Percentiles rank a stretch among this genome's conserved stretches.
These are phyloP conservation scores for Scaptomyza tumidula DNA, from an alignment of 2,888 invertebrate genomes.

Conservation along the genomic window DNA sequence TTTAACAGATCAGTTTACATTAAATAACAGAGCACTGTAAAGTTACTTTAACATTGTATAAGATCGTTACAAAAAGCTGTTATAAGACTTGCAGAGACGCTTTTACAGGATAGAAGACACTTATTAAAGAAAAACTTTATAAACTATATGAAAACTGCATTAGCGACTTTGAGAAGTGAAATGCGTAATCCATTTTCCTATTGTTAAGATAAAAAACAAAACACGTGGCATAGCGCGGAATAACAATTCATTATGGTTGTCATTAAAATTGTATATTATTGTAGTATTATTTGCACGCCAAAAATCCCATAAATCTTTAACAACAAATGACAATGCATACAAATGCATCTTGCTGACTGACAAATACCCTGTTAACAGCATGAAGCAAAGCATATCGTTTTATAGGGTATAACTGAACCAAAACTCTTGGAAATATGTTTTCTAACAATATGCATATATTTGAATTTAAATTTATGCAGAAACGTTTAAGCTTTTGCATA, in stretches of 20 bases:
- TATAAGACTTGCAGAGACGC: too few species aligned
- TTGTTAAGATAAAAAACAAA: background rate
- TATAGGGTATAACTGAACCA: background rate
- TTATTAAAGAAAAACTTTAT: too few species aligned
- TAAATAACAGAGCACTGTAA: background rate
- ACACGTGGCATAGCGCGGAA: slow-evolving; percentile 7
- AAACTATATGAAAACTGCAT: background rate
- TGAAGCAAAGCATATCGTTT: background rate
- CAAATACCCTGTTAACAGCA: slow-evolving; percentile 1
- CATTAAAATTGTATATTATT: slow-evolving; percentile 5
- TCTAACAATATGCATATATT: background rate
- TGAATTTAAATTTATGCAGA: background rate
- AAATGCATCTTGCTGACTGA: background rate
- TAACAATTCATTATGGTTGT: slow-evolving; percentile 28
- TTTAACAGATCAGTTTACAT: too few species aligned
- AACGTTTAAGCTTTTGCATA: background rate
- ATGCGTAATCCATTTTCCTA: slow-evolving; percentile 5
- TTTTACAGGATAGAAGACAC: too few species aligned
- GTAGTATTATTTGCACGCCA: slow-evolving; percentile 15
- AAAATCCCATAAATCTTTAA: slow-evolving; percentile 40
- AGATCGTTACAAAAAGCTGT: background rate
- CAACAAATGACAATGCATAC: slow-evolving; percentile 7
- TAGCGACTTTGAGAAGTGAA: background rate
- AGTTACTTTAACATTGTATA: background rate
- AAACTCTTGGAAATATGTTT: background rate